Evolutionary conservation across 2,888 invertebrate genomes (phyloP).

Genomic region (Aspidapion aeneum): DNA sequence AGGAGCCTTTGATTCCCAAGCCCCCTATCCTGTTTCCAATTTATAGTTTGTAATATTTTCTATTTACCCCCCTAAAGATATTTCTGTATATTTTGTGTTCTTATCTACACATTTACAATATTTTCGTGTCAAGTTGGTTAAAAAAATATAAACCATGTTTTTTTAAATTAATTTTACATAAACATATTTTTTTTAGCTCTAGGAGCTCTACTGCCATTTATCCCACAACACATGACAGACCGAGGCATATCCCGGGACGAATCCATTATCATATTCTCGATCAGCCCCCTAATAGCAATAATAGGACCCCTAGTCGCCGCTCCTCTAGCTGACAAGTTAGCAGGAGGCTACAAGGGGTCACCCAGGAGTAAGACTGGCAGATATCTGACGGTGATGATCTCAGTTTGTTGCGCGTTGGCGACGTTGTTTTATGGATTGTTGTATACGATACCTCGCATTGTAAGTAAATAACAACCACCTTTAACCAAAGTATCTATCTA

Average conservation of each 20-base stretch:
- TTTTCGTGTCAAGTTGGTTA: too few species aligned
- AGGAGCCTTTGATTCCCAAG: too few species aligned
- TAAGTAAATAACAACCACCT: constrained; percentile 43
- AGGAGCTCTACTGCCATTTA: constrained; percentile 77
- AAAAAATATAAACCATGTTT: too few species aligned
- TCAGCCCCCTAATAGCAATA: constrained; percentile 75
- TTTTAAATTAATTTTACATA: too few species aligned
- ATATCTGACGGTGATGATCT: constrained; percentile 65
- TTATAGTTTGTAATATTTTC: too few species aligned
- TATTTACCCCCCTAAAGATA: too few species aligned
- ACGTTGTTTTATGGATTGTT: constrained; percentile 67
- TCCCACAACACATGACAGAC: constrained; percentile 72
- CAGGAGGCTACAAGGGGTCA: constrained; percentile 45
- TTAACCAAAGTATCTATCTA: too few species aligned
- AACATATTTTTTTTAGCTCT: constrained; percentile 61
- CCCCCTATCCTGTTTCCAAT: too few species aligned
- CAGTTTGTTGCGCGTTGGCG: constrained; percentile 62
- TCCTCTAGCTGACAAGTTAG: constrained; percentile 72
- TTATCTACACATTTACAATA: too few species aligned
- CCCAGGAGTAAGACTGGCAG: constrained; percentile 54
- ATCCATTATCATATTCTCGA: constrained; percentile 71
- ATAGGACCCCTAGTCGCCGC: constrained; percentile 76
- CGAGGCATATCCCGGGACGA: constrained; percentile 72
- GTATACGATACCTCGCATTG: constrained; percentile 63
- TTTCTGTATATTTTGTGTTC: too few species aligned